A percentile compares a stretch with the other conserved stretches of the same genome.
phyloP scores from a whole-genome alignment of 2,113 vertebrate genomes.

The Sylvilagus bachmani region DNA sequence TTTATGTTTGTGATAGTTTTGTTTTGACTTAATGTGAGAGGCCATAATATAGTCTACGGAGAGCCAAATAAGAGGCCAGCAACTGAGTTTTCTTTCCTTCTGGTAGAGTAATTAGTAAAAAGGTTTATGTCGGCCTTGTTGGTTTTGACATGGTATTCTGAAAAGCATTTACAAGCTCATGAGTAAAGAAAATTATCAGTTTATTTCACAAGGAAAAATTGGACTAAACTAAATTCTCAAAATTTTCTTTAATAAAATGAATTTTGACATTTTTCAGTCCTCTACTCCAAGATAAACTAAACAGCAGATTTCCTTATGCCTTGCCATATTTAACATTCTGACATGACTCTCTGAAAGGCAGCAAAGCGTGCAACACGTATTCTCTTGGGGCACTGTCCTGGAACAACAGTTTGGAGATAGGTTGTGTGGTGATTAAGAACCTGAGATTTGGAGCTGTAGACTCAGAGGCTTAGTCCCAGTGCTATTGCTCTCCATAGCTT shows the following conservation, averaged over 20 bases:
- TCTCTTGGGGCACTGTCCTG: background rate
- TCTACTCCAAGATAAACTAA: background rate
- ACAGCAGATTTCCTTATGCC: background rate
- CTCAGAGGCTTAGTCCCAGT: background rate
- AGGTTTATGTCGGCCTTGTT: background rate
- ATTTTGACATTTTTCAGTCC: background rate
- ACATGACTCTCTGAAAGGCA: background rate
- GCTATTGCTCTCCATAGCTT: background rate
- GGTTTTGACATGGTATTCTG: background rate
- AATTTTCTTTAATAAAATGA: background rate
- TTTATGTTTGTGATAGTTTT: background rate
- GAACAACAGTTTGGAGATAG: background rate
- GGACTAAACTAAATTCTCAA: background rate
- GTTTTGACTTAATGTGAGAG: background rate
- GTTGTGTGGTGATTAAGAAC: background rate
- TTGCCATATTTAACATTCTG: background rate
- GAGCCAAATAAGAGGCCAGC: background rate
- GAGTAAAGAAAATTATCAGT: background rate
- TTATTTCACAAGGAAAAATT: constrained; percentile 19
- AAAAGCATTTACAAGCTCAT: background rate
- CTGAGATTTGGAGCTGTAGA: background rate
- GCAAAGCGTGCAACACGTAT: background rate
- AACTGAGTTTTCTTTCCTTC: background rate
- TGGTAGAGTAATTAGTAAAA: background rate
- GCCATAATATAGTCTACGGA: background rate